Evolutionary conservation across 1,140 invertebrate species (phyloP).

Genomic region (Drosophila tristis): DNA sequence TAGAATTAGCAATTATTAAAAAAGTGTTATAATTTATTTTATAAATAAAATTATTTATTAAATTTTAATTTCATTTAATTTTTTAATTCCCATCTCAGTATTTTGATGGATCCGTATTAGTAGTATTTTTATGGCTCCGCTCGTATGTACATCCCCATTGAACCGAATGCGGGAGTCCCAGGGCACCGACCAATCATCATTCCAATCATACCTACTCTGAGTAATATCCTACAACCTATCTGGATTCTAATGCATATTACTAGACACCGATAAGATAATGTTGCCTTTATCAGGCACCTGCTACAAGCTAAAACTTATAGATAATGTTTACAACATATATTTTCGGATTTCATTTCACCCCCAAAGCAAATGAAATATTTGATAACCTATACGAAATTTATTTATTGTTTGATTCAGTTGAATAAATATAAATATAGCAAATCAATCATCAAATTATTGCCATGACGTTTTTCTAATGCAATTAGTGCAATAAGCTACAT

Average conservation of each 20-base stretch:
- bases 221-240: constrained; percentile 17
- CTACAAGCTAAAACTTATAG: background rate
- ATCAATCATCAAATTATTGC: constrained; percentile 16
- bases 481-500: constrained; percentile 22
- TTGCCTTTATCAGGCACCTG: constrained; percentile 3
- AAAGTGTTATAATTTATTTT: too few species aligned
- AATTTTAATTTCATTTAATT: too few species aligned
- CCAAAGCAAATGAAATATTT: background rate
- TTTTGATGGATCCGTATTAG: background rate
- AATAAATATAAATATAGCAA: background rate
- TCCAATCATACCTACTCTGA: constrained; percentile 12
- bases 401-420: background rate
- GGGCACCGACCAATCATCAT: background rate
- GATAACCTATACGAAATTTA: background rate
- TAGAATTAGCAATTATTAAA: too few species aligned
- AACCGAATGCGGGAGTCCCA: background rate
- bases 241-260: constrained; percentile 34
- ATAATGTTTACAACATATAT: constrained; percentile 26
- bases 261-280: constrained; percentile 36
- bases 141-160: constrained; percentile 1
- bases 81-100: background rate
- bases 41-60: too few species aligned
- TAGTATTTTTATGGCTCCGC: background rate
- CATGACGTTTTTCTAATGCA: constrained; percentile 18
- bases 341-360: background rate